phyloP scores from a whole-genome alignment of 1,140 invertebrate genomes.

The Drosophila pseudoobscura region DNA sequence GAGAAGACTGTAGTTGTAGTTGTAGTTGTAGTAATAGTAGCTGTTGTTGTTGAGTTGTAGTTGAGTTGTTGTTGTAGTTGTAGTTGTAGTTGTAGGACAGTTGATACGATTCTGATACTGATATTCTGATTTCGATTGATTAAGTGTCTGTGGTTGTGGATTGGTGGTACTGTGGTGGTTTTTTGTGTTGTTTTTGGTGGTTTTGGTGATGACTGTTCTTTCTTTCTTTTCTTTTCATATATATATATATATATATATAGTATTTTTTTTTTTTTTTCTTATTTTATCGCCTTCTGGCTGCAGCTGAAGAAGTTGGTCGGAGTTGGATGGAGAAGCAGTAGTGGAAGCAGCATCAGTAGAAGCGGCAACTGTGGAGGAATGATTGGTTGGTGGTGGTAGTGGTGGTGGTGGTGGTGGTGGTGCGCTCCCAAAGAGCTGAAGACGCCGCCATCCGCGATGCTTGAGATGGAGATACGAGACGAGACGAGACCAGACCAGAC shows the following conservation, averaged over 20 bases:
- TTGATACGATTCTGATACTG: conserved; percentile 38
- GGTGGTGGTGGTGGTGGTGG: conserved; percentile 19
- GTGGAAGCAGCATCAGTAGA: conserved; percentile 46
- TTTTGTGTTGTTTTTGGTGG: conserved; percentile 5
- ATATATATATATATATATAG: no score
- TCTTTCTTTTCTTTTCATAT: conserved; percentile 33
- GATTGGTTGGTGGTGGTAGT: conserved; percentile 11
- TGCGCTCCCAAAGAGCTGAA: conserved; percentile 18
- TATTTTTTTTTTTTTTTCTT: conserved; percentile 7
- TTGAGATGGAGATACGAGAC: conserved; percentile 1
- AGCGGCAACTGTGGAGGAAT: conserved; percentile 44
- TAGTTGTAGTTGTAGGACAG: conserved; percentile 37
- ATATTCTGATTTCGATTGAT: conserved; percentile 14
- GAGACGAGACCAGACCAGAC: conserved; percentile 1
- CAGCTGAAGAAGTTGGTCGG: conserved; percentile 43
- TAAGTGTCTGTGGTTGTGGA: conserved; percentile 43
- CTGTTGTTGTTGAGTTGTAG: conserved; percentile 35
- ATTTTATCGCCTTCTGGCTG: conserved; percentile 16
- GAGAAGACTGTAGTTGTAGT: conserved; percentile 61
- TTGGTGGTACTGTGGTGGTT: conserved; percentile 26
- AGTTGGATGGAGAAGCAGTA: conserved; percentile 56
- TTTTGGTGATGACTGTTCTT: conserved; percentile 41
- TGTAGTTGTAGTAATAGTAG: conserved; percentile 26
- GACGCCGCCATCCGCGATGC: conserved; percentile 14
- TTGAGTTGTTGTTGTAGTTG: neutral